Evolutionary conservation across 2,797 vertebrate genomes (phyloP).

Genomic region (Micrastur ruficollis): DNA sequence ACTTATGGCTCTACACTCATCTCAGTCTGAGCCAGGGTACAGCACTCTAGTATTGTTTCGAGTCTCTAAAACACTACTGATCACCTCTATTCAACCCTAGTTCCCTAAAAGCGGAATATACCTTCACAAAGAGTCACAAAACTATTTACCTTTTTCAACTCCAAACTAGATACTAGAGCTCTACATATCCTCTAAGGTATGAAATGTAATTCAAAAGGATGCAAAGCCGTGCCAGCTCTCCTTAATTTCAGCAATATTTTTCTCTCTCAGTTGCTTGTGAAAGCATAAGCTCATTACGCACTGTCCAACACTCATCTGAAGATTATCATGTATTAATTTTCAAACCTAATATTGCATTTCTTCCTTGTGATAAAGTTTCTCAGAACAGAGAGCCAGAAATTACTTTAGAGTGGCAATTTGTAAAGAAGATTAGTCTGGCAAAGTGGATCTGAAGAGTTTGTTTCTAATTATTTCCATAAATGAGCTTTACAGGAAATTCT

Average conservation of each 20-base stretch:
- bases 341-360: slow-evolving; percentile 59
- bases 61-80: not conserved
- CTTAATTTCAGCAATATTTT: slow-evolving; percentile 48
- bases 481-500: slow-evolving; percentile 64
- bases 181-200: not conserved
- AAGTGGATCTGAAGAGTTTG: slow-evolving; percentile 69
- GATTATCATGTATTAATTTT: slow-evolving; percentile 71
- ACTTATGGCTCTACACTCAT: not conserved
- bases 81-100: not conserved
- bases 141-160: not conserved
- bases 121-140: not conserved
- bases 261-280: not conserved
- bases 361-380: slow-evolving; percentile 69
- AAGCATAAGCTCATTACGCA: slow-evolving; percentile 62
- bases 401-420: slow-evolving; percentile 68
- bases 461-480: slow-evolving; percentile 77
- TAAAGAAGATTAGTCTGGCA: slow-evolving; percentile 74
- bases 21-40: not conserved
- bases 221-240: not conserved
- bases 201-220: slow-evolving; percentile 31
- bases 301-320: slow-evolving; percentile 62
- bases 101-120: not conserved
- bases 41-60: not conserved
- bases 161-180: not conserved
- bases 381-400: slow-evolving; percentile 59